Evolutionary conservation across 1,140 invertebrate genomes (phyloP), one percentile per base, ranked within the genome.

Genomic region (Drosophila sp.): DNA sequence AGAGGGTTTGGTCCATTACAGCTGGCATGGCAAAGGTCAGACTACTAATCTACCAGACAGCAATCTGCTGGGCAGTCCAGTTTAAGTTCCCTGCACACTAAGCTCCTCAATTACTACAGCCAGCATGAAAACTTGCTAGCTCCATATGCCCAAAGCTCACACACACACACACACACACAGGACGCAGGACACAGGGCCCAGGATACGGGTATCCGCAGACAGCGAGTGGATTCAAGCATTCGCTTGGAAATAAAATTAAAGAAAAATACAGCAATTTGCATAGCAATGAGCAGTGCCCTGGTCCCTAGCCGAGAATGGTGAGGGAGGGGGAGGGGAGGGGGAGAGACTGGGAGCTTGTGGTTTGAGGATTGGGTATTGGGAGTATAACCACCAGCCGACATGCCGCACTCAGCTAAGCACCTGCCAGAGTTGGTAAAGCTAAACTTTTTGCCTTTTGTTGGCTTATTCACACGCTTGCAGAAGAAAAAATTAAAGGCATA

Each of bases 201-300:
- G 60, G 72, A 71, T 60, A 61, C n/a, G 40, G 38, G 17, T 35
- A 32, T 4, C n/a, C 64, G 23, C 62, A 50, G 3, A 30, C 55
- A 58, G 33, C 25, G 29, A 57, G 17, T 50, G 44, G 11, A 40
- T 30, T 32, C 33, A 57, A 55, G 69, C 73, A 60, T 64, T 67
- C 60, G 68, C 66, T 72, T 79, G 70, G 76, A 86, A 86, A 86
- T 79, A 76, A 83, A 86, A 86, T 86, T 87, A 87, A 71, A 86
- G 66, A 77, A 80, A 85, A 89, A 79, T 87, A 87, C 72, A 73
- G 79, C 79, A 87, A 87, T 87, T 87, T 87, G 83, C 83, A 87
- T 87, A 75, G 72, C 84, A 83, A 87, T 83, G 67, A 79, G 76
- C 60, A 62, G 50, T 57, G 69, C 56, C 57, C 40, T 60, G 35